Percentiles rank a stretch among this genome's conserved stretches.
These are phyloP conservation scores for Pilophorus perplexus DNA, from an alignment of 2,888 invertebrate genomes.

Conservation along the genomic window DNA sequence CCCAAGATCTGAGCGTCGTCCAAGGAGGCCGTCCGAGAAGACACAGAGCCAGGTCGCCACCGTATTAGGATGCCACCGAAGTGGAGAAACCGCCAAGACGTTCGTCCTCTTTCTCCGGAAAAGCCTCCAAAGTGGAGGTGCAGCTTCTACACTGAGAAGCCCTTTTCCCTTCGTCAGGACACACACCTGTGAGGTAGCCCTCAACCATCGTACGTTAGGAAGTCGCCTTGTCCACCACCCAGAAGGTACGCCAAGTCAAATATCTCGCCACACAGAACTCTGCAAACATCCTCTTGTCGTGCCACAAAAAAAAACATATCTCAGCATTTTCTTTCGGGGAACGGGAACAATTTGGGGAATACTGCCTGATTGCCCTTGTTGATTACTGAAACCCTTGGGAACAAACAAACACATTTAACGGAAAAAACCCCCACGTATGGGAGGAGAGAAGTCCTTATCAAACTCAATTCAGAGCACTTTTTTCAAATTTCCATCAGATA, in stretches of 20 bases:
- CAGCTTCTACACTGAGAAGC: conserved; percentile 2
- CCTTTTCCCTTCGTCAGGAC: conserved; percentile 13
- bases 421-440: neutral
- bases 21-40: too few relatives aligned
- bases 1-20: neutral
- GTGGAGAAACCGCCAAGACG: neutral
- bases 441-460: too few relatives aligned
- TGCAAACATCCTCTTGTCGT: neutral
- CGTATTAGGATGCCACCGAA: neutral
- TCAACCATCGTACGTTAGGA: too few relatives aligned
- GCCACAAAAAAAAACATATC: neutral
- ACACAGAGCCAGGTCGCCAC: neutral
- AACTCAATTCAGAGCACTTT: neutral
- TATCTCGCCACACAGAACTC: neutral
- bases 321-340: neutral
- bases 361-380: neutral
- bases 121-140: conserved; percentile 10
- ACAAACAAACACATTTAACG: neutral
- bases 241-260: too few relatives aligned
- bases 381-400: conserved; percentile 7
- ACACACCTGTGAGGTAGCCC: too few relatives aligned
- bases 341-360: neutral
- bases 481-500: neutral
- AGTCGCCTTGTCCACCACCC: too few relatives aligned
- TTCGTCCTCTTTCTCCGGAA: neutral